Conservation (phyloP, 2,797 vertebrate species). For the Alca torda region DNA sequence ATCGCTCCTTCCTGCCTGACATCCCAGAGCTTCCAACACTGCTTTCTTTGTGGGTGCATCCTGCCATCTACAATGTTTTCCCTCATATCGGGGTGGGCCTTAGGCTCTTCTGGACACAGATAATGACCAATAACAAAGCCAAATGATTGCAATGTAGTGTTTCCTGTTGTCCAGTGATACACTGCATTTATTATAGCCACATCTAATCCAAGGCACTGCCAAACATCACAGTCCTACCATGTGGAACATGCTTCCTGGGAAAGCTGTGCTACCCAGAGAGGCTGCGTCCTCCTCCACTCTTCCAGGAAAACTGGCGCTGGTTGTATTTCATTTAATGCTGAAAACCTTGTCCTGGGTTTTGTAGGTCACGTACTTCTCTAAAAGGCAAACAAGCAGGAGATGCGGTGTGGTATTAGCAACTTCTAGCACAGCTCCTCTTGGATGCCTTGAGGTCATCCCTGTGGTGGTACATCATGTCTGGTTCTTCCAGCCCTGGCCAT, state of each 20-base stretch:
- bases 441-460: neutral
- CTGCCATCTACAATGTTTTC: neutral
- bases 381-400: neutral
- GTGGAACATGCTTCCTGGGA: neutral
- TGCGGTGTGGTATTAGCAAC: neutral
- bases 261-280: neutral
- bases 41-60: neutral
- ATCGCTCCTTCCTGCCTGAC: neutral
- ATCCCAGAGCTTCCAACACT: neutral
- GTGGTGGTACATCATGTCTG: neutral
- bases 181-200: neutral
- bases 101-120: no score
- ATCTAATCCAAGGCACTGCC: neutral
- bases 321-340: neutral
- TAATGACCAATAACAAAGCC: neutral
- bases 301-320: neutral
- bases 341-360: rapidly evolving
- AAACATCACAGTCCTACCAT: neutral
- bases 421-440: neutral
- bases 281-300: neutral
- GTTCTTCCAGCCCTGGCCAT: neutral
- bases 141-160: no score
- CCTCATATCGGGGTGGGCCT: rapidly evolving
- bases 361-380: neutral
- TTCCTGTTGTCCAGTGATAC: neutral